A percentile compares a stretch with the other conserved stretches of the same genome.
phyloP scores from a whole-genome alignment of 2,797 vertebrate species.

The Enteromius afrohamiltoni region DNA sequence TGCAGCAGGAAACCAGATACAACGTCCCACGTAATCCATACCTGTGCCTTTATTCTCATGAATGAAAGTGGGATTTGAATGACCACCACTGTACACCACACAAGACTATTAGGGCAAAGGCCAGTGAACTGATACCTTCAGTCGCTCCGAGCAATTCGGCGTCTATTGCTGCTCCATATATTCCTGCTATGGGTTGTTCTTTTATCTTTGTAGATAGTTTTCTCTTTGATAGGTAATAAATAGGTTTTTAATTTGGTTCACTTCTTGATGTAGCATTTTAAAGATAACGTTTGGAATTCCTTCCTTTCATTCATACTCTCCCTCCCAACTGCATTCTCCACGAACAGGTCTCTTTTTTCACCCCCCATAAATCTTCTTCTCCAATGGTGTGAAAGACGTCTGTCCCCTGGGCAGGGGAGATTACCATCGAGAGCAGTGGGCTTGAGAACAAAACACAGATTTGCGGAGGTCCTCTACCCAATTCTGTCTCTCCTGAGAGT shows the following conservation, averaged over 20 bases:
- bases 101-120: slow-evolving; percentile 46
- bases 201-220: neutral
- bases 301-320: slow-evolving; percentile 75
- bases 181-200: neutral
- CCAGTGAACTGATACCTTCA: slow-evolving; percentile 41
- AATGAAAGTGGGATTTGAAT: slow-evolving; percentile 60
- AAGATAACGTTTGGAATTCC: slow-evolving; percentile 66
- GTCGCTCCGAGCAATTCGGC: slow-evolving; percentile 15
- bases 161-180: neutral
- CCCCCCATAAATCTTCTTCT: slow-evolving; percentile 71
- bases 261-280: slow-evolving; percentile 69
- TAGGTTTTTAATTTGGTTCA: slow-evolving; percentile 8
- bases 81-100: slow-evolving; percentile 44
- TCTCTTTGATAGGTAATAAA: neutral
- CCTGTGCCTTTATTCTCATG: slow-evolving; percentile 67
- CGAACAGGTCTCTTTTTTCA: slow-evolving; percentile 69
- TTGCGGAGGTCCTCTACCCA: slow-evolving; percentile 67
- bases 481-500: slow-evolving; percentile 57
- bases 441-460: slow-evolving; percentile 75
- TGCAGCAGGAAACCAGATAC: slow-evolving; percentile 55
- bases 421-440: slow-evolving; percentile 73
- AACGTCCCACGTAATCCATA: slow-evolving; percentile 70
- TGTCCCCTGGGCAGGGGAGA: slow-evolving; percentile 72
- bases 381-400: slow-evolving; percentile 73
- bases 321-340: slow-evolving; percentile 70